A percentile compares a stretch with the other conserved stretches of the same genome.
phyloP scores from a whole-genome alignment of 2,113 vertebrate genomes.

The Pterocles orientalis region DNA sequence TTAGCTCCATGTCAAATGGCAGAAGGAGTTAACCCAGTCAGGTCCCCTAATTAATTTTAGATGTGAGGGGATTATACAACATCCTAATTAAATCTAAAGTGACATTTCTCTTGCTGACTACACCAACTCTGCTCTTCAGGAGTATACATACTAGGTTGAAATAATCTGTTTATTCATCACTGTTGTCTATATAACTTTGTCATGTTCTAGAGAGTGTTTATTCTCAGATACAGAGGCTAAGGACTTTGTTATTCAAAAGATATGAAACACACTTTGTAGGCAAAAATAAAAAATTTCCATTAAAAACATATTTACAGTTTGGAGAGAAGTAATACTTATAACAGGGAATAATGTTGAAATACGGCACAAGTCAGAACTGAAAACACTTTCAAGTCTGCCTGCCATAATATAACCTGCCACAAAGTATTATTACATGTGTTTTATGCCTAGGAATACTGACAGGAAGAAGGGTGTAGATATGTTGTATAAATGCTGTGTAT shows the following conservation, averaged over 20 bases:
- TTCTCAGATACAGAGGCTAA: not conserved
- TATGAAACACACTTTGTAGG: not conserved
- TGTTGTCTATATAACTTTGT: not conserved
- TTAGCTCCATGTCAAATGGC: not conserved
- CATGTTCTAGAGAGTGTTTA: not conserved
- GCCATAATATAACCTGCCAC: not conserved
- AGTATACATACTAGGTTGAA: not conserved
- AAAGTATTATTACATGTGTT: not conserved
- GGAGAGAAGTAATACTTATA: not conserved
- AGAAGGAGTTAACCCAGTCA: not conserved
- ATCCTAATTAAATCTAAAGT: not conserved
- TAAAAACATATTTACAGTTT: not conserved
- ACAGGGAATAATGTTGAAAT: not conserved
- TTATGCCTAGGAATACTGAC: not conserved
- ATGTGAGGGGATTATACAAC: too few relatives aligned
- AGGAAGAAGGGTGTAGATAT: accelerated
- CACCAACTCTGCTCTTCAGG: not conserved
- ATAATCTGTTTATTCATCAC: not conserved
- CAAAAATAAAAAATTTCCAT: not conserved
- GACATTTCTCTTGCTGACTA: not conserved
- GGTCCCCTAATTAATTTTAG: not conserved
- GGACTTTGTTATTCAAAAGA: not conserved
- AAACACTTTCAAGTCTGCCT: not conserved
- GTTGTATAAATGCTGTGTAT: not conserved
- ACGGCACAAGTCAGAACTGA: not conserved